A percentile compares a stretch with the other conserved stretches of the same genome.
Conservation (phyloP, 2,797 vertebrate genomes). For the Bufotes viridis region DNA sequence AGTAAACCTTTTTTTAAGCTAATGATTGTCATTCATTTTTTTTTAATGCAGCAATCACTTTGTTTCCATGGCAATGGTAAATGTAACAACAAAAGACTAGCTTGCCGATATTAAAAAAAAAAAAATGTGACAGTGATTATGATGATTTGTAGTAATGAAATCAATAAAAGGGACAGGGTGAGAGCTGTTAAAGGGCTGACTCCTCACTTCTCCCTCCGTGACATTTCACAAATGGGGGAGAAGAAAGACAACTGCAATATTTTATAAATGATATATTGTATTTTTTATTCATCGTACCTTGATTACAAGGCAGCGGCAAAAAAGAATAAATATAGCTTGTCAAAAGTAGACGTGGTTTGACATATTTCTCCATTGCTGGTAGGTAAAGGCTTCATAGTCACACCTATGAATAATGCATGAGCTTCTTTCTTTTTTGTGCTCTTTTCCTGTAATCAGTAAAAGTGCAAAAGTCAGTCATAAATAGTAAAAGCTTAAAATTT, state of each 20-base stretch:
- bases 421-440: background rate
- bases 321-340: slow-evolving; percentile 47
- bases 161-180: slow-evolving; percentile 64
- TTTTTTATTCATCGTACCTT: slow-evolving; percentile 38
- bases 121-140: slow-evolving; percentile 61
- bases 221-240: slow-evolving; percentile 69
- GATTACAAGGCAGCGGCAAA: slow-evolving; percentile 30
- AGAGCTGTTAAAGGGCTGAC: slow-evolving; percentile 64
- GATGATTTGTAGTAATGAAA: slow-evolving; percentile 69
- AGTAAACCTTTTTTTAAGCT: slow-evolving; percentile 40
- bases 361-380: slow-evolving; percentile 43
- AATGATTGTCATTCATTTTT: slow-evolving; percentile 52
- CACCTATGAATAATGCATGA: slow-evolving; percentile 44
- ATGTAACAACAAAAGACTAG: slow-evolving; percentile 73
- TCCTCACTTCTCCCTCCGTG: slow-evolving; percentile 60
- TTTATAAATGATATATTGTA: slow-evolving; percentile 70
- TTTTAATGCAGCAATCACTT: slow-evolving; percentile 69
- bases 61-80: slow-evolving; percentile 78
- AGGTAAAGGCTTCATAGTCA: slow-evolving; percentile 30
- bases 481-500: background rate
- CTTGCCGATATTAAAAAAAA: slow-evolving; percentile 69
- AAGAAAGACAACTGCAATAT: slow-evolving; percentile 62
- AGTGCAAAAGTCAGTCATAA: background rate
- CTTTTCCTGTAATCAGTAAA: slow-evolving; percentile 16
- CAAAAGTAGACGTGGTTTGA: slow-evolving; percentile 30